Conservation (phyloP, 2,888 invertebrate species). For the Sesia bembeciformis region DNA sequence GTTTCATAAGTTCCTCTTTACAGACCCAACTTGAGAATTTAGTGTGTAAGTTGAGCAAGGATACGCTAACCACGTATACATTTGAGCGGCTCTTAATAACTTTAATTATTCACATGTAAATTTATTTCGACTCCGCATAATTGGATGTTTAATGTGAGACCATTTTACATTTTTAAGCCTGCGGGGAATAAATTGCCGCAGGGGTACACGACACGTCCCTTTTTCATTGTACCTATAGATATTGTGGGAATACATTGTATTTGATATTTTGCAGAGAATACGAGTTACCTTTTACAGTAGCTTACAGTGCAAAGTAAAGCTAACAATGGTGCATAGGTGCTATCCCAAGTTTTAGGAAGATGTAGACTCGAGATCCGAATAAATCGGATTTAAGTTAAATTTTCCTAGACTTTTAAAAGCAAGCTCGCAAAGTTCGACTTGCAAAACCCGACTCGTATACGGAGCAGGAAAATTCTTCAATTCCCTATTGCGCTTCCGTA, state of each 20-base stretch:
- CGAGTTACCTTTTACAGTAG: too few relatives aligned
- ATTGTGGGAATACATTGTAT: too few relatives aligned
- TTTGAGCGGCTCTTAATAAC: background rate
- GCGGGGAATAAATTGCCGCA: too few relatives aligned
- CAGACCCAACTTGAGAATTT: slow-evolving; percentile 21
- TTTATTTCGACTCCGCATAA: background rate
- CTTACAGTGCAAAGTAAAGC: too few relatives aligned
- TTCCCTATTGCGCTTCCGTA: slow-evolving; percentile 31
- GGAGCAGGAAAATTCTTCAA: slow-evolving; percentile 38
- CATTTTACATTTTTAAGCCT: too few relatives aligned
- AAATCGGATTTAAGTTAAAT: slow-evolving; percentile 71
- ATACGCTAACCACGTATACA: slow-evolving; percentile 3
- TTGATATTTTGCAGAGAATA: too few relatives aligned
- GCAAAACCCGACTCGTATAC: slow-evolving; percentile 48
- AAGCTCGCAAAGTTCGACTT: slow-evolving; percentile 30
- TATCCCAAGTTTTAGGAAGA: slow-evolving; percentile 35
- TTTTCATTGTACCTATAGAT: too few relatives aligned
- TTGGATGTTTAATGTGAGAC: background rate
- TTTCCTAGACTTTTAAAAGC: slow-evolving; percentile 60
- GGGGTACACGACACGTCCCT: too few relatives aligned
- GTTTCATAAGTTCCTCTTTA: slow-evolving; percentile 24
- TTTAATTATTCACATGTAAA: background rate
- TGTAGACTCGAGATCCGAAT: slow-evolving; percentile 39
- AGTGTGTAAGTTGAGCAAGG: slow-evolving; percentile 20
- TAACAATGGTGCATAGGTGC: slow-evolving; percentile 30